These are phyloP conservation scores for Diceros bicornis DNA, from an alignment of 2,797 vertebrate species.

Conservation along the genomic window DNA sequence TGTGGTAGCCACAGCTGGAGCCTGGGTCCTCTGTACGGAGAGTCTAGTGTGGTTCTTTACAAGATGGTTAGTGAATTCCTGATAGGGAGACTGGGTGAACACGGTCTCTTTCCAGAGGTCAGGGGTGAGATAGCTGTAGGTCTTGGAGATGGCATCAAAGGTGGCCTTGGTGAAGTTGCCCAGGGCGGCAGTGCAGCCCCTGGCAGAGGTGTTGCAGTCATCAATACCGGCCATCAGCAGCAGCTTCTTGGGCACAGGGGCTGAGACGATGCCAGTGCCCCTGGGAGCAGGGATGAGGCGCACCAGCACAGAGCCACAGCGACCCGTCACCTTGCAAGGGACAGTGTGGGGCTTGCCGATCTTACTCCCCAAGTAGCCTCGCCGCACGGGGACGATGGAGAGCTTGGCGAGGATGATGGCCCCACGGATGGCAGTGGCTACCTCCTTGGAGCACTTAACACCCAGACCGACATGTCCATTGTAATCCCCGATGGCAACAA, in stretches of 20 bases:
- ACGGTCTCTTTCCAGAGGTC: slow-evolving; percentile 99
- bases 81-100: slow-evolving; percentile 99
- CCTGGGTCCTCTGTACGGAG: slow-evolving; percentile 94
- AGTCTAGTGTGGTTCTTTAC: slow-evolving; percentile 95
- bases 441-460: slow-evolving; percentile 99
- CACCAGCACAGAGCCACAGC: slow-evolving; percentile 98
- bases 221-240: slow-evolving; percentile 99
- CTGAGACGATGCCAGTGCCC: slow-evolving; percentile 98
- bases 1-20: slow-evolving; percentile 92
- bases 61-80: slow-evolving; percentile 99
- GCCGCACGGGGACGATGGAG: slow-evolving; percentile 97
- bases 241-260: slow-evolving; percentile 97
- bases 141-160: slow-evolving; percentile 99
- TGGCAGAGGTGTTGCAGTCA: slow-evolving; percentile 98
- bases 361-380: slow-evolving; percentile 99
- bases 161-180: slow-evolving; percentile 98
- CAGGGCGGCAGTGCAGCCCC: slow-evolving; percentile 98
- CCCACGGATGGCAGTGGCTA: slow-evolving; percentile 98
- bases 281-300: slow-evolving; percentile 98
- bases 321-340: slow-evolving; percentile 98
- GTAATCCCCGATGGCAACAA: slow-evolving; percentile 99
- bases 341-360: slow-evolving; percentile 99
- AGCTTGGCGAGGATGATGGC: slow-evolving; percentile 98
- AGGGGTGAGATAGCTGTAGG: slow-evolving; percentile 99
- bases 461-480: slow-evolving; percentile 98